phyloP scores from a whole-genome alignment of 2,888 invertebrate species.

The Congeria kusceri region DNA sequence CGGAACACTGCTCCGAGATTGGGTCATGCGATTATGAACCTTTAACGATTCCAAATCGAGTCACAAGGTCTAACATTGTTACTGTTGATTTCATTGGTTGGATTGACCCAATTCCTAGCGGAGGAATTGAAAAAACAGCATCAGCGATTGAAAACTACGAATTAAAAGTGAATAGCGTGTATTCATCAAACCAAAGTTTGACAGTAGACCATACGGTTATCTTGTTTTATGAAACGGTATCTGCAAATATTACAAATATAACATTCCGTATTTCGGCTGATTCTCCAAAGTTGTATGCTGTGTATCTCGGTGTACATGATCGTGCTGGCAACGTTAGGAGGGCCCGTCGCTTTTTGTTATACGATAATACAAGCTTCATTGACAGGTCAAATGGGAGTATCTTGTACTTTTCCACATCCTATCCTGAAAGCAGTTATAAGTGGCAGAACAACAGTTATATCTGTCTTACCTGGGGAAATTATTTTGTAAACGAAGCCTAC shows the following conservation, averaged over 20 bases:
- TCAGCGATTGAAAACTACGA: constrained; percentile 25
- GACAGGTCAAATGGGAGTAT: neutral
- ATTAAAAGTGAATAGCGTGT: constrained; percentile 21
- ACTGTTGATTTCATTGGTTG: constrained; percentile 20
- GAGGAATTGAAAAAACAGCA: neutral
- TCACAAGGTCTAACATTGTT: constrained; percentile 1
- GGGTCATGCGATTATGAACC: constrained; percentile 8
- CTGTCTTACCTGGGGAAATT: constrained; percentile 57
- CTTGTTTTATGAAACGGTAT: neutral
- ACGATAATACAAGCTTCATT: constrained; percentile 56
- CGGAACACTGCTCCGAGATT: constrained; percentile 11
- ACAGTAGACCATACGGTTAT: neutral
- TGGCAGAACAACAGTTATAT: constrained; percentile 64
- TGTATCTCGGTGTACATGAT: constrained; percentile 61
- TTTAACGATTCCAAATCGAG: neutral
- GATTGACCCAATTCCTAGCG: constrained; percentile 20
- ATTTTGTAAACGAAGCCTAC: constrained; percentile 56
- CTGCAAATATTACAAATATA: neutral
- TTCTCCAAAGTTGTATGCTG: constrained; percentile 45
- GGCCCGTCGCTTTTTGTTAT: constrained; percentile 62
- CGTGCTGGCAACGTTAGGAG: constrained; percentile 52
- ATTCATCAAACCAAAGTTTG: neutral
- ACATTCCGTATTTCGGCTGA: constrained; percentile 11
- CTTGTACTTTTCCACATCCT: constrained; percentile 44
- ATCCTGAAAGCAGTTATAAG: constrained; percentile 22